Conservation (phyloP, 2,113 vertebrate species). For the Pangasianodon gigas region DNA sequence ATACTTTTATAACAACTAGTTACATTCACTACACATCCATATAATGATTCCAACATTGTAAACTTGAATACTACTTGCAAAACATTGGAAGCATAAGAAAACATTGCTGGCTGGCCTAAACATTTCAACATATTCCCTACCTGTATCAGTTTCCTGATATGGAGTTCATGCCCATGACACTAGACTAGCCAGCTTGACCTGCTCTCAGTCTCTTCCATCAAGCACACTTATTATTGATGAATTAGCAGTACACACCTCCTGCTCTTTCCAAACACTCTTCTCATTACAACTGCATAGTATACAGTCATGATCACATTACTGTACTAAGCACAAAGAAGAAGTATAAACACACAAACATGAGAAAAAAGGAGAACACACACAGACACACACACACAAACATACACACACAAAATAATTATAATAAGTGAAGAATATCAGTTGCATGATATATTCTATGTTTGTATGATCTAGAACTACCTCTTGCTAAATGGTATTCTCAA, state of each 20-base stretch:
- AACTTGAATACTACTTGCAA: background rate
- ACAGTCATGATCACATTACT: constrained; percentile 45
- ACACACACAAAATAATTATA: background rate
- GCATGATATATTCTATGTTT: background rate
- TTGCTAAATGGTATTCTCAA: background rate
- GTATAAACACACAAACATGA: constrained; percentile 13
- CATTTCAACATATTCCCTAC: background rate
- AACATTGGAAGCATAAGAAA: background rate
- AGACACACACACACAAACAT: background rate
- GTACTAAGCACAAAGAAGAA: constrained; percentile 31
- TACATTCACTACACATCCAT: background rate
- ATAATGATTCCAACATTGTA: background rate
- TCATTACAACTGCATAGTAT: constrained; percentile 32
- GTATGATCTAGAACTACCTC: background rate
- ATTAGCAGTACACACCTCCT: constrained; percentile 34
- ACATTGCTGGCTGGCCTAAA: background rate
- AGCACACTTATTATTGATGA: constrained; percentile 41
- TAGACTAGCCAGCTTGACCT: constrained; percentile 31
- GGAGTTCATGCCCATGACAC: background rate
- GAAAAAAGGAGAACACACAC: background rate
- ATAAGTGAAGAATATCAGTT: background rate
- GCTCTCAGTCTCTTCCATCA: constrained; percentile 17
- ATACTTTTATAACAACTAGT: background rate
- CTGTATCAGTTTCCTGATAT: background rate
- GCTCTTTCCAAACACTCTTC: constrained; percentile 37